Percentiles rank a stretch among this genome's conserved stretches.
Evolutionary conservation across 2,113 vertebrate species (phyloP).

Genomic region (Sterrhoptilus dennistouni): DNA sequence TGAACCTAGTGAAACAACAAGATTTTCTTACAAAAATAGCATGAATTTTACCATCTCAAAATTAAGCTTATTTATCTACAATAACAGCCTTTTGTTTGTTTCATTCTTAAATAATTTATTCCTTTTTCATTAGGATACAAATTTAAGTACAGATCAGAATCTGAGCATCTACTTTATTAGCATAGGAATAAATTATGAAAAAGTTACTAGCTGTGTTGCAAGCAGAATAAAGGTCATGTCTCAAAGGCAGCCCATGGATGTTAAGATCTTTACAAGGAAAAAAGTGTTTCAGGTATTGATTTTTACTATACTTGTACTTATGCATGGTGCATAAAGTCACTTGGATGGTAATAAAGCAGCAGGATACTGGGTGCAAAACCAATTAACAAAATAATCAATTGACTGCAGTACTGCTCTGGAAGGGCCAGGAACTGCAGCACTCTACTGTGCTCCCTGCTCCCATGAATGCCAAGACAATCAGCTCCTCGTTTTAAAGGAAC

Average conservation of each 20-base stretch:
- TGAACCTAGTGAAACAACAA: neutral
- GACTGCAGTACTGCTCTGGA: conserved; percentile 4
- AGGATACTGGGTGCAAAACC: conserved; percentile 56
- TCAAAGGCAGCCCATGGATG: conserved; percentile 7
- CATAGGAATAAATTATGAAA: neutral
- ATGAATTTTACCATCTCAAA: neutral
- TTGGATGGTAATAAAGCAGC: conserved; percentile 51
- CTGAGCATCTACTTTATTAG: neutral
- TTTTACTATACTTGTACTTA: conserved; percentile 58
- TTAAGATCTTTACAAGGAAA: neutral
- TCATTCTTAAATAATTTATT: neutral
- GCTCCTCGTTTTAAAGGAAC: conserved; percentile 21
- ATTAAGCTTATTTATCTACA: neutral
- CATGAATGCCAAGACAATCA: conserved; percentile 48
- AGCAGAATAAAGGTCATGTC: neutral
- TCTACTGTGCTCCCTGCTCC: conserved; percentile 3
- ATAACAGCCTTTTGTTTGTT: neutral
- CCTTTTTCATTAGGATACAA: neutral
- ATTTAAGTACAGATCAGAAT: neutral
- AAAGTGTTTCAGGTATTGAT: conserved; percentile 54
- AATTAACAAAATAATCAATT: conserved; percentile 66
- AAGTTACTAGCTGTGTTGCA: neutral
- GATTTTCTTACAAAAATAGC: neutral
- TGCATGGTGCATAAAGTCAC: conserved; percentile 9
- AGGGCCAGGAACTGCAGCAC: neutral